phyloP scores from a whole-genome alignment of 2,797 vertebrate genomes.

The Lepilemur ruficaudatus region DNA sequence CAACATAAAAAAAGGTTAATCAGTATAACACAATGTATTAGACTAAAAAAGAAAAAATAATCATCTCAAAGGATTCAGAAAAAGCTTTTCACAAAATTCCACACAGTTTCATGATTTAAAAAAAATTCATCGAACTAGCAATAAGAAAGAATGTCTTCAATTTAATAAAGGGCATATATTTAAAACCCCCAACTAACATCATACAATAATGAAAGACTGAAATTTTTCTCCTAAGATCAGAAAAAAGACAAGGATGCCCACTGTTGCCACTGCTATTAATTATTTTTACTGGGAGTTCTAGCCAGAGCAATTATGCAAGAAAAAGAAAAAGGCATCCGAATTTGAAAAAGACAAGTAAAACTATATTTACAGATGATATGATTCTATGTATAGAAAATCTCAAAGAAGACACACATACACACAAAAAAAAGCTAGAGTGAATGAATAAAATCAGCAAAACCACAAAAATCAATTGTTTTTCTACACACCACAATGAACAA shows the following conservation, averaged over 20 bases:
- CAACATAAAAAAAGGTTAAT: neutral
- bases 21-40: neutral
- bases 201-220: neutral
- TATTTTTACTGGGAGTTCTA: neutral
- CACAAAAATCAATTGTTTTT: neutral
- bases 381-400: neutral
- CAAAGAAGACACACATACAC: neutral
- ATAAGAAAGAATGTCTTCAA: neutral
- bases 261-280: neutral
- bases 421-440: neutral
- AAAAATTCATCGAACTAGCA: neutral
- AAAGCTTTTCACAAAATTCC: neutral
- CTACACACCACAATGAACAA: neutral
- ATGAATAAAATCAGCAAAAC: neutral
- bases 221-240: neutral
- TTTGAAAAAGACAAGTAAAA: neutral
- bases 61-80: neutral
- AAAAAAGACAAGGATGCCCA: neutral
- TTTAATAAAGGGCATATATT: neutral
- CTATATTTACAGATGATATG: neutral
- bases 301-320: neutral
- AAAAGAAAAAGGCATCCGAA: neutral
- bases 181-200: neutral
- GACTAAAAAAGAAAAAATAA: neutral
- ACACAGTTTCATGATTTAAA: neutral